Evolutionary conservation across 2,113 vertebrate species (phyloP).

Genomic region (Tachuris rubrigastra): DNA sequence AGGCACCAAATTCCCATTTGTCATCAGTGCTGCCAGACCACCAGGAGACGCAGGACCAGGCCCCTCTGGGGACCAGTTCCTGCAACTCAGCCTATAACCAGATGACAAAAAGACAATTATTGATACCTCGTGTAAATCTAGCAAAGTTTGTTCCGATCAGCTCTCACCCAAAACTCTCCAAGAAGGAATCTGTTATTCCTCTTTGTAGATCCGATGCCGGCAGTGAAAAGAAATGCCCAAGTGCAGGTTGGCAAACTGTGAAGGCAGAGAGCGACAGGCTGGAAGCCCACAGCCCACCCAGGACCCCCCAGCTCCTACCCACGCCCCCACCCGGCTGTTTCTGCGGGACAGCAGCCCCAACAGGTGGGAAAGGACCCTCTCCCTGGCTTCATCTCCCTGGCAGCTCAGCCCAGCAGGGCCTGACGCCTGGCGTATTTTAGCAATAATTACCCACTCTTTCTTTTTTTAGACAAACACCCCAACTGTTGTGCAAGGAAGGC

Average conservation of each 20-base stretch:
- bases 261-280: fast-evolving
- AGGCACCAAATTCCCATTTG: not conserved
- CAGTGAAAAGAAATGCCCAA: not conserved
- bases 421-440: not conserved
- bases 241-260: not conserved
- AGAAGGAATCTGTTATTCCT: not conserved
- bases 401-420: not conserved
- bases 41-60: not conserved
- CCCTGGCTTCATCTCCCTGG: not conserved
- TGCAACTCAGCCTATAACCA: not conserved
- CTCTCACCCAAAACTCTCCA: not conserved
- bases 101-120: fast-evolving
- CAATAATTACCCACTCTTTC: not conserved
- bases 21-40: not conserved
- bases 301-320: not conserved
- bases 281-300: not conserved
- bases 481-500: not conserved
- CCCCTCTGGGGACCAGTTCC: not conserved
- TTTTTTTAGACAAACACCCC: not conserved
- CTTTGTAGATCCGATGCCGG: not conserved
- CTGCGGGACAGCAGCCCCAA: not conserved
- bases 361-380: conserved; percentile 4
- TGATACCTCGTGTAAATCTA: not conserved
- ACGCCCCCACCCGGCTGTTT: not conserved
- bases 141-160: not conserved